Evolutionary conservation across 2,888 invertebrate genomes (phyloP), one percentile per base, ranked within the genome.

Genomic region (Cephus pygmeus): DNA sequence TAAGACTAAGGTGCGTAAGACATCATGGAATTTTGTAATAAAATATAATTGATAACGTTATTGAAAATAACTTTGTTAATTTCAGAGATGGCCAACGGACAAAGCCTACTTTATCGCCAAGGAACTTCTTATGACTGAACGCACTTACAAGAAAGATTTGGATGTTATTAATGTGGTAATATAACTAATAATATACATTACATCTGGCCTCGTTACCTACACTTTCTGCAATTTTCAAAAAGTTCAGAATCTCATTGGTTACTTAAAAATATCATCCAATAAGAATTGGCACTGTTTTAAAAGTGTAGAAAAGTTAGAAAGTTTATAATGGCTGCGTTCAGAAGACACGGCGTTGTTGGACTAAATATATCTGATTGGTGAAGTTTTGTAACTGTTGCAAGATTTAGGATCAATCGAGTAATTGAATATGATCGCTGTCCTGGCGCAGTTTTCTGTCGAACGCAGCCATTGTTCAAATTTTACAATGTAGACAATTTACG

Each of bases 91-190:
- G 92, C 94, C 95, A 1, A 93, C 93, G 4, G 96, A 96, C 86
- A 94, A 94, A 87, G 94, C 95, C 31, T 97, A 97, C 91, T 97
- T 95, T 91, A 95, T 98, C 84, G 96, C 96, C 76, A 98, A 98
- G 91, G 98, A 99, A 92, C 93, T 99, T 85, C 93, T 98, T 77
- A 98, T 98, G 97, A 98, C 98, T 0, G 98, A 99, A 91, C 93
- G 98, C 84, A 98, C 98, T 0, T 98, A 98, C 91, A 97, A 97
- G 89, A 96, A 98, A 88, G 98, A 99, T 91, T 92, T 99, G 85
- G 98, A 98, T 90, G 96, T 98, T 71, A 94, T 98, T 81, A 97
- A 97, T 90, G 94, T 96, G 90, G 97, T 97, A 90, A 93, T 95
- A 93, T 73, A 73, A 75, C 93, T 73, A 71, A 76, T 73, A 40